Evolutionary conservation across 2,888 invertebrate species (phyloP).

Genomic region (Loripinus fragilis): DNA sequence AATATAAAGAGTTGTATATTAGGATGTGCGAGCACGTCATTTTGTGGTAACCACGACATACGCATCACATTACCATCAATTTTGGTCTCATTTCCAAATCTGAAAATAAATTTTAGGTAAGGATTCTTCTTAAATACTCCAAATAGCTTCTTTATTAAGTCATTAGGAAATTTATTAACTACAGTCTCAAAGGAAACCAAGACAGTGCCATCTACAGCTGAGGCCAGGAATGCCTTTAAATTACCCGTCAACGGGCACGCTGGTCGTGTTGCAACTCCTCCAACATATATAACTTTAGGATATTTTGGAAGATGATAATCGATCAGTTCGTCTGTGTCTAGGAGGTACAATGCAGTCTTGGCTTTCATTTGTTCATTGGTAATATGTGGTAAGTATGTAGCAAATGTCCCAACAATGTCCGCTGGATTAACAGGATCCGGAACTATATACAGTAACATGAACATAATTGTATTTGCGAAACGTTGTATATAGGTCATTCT

Average conservation of each 20-base stretch:
- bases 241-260: constrained; percentile 50
- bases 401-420: constrained; percentile 38
- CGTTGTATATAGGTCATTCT: not conserved
- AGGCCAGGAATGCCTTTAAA: constrained; percentile 50
- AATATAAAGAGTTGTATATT: constrained; percentile 66
- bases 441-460: too few relatives aligned
- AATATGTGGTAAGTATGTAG: constrained; percentile 48
- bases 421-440: constrained; percentile 34
- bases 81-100: constrained; percentile 19
- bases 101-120: constrained; percentile 41
- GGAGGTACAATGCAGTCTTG: constrained; percentile 48
- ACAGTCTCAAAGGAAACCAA: constrained; percentile 67
- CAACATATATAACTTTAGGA: constrained; percentile 54
- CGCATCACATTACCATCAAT: constrained; percentile 35
- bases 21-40: constrained; percentile 65
- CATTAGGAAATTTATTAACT: constrained; percentile 44
- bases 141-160: constrained; percentile 37
- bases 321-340: constrained; percentile 34
- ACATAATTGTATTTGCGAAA: not conserved
- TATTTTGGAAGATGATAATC: constrained; percentile 50
- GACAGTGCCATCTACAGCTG: constrained; percentile 58
- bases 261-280: constrained; percentile 49
- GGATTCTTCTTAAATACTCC: constrained; percentile 49
- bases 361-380: constrained; percentile 35
- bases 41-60: constrained; percentile 67